These are phyloP conservation scores for Electrona antarctica DNA, from an alignment of 2,113 vertebrate species.

Conservation along the genomic window DNA sequence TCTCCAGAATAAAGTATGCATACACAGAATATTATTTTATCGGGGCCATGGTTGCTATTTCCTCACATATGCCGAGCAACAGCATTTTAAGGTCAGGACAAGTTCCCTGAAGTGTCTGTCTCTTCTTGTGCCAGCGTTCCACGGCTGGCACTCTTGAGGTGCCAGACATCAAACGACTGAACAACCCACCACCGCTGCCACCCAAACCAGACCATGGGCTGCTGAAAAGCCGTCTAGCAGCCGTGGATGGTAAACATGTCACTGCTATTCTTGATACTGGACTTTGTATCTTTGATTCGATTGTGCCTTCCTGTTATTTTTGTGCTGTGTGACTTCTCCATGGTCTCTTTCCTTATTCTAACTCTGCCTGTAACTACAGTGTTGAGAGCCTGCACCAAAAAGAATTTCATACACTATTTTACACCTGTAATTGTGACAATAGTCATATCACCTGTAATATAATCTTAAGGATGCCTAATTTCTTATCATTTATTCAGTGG, in stretches of 20 bases:
- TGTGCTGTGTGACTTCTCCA: too few species aligned
- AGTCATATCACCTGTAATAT: too few species aligned
- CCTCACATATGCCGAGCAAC: constrained; percentile 11
- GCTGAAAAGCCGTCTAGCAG: constrained; percentile 81
- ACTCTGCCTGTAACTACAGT: too few species aligned
- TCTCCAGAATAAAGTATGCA: constrained; percentile 83
- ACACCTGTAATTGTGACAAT: too few species aligned
- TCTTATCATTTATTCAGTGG: too few species aligned
- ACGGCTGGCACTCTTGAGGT: constrained; percentile 84
- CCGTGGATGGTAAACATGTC: constrained; percentile 80
- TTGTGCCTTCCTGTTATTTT: too few species aligned
- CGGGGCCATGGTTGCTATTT: neutral
- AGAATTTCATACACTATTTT: too few species aligned
- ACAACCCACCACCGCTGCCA: constrained; percentile 85
- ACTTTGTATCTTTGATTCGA: too few species aligned
- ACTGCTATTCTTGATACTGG: too few species aligned
- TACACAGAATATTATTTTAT: neutral
- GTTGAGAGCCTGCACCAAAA: too few species aligned
- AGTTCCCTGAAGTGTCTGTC: constrained; percentile 20
- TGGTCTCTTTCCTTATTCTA: too few species aligned
- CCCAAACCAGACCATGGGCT: constrained; percentile 86
- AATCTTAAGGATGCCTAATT: too few species aligned
- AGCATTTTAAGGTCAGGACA: constrained; percentile 19
- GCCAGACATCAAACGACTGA: constrained; percentile 82
- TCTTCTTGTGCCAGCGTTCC: constrained; percentile 59